Evolutionary conservation across 2,888 invertebrate genomes (phyloP).

Genomic region (Augochlorella aurata): DNA sequence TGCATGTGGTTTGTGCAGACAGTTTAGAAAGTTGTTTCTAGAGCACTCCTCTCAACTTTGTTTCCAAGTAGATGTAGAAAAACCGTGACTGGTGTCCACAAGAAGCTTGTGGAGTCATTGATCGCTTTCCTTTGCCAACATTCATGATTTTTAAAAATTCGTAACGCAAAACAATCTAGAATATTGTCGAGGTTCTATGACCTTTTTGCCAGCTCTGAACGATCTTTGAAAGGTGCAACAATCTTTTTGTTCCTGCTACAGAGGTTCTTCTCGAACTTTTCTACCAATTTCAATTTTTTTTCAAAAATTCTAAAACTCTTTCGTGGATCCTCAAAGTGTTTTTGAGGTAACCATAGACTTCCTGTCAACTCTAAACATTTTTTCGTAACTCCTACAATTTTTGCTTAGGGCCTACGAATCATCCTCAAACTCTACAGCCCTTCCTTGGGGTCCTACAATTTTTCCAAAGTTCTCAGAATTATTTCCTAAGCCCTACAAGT

Average conservation of each 20-base stretch:
- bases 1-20: neutral
- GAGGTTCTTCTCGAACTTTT: no score
- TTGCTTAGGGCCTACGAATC: no score
- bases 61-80: neutral
- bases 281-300: neutral
- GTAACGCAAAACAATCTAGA: no score
- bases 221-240: no score
- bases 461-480: neutral
- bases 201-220: no score
- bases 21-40: constrained; percentile 2
- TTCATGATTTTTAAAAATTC: neutral
- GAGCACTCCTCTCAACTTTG: neutral
- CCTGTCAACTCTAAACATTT: neutral
- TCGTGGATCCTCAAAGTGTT: neutral
- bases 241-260: no score
- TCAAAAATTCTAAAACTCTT: neutral
- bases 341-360: neutral
- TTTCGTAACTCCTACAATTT: neutral
- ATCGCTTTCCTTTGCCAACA: neutral
- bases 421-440: no score
- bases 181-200: no score
- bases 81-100: neutral
- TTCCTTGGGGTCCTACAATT: no score
- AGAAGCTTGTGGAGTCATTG: neutral
- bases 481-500: neutral